Base-by-base conservation (phyloP, 2,113 vertebrate genomes). In the Phycodurus eques region DNA sequence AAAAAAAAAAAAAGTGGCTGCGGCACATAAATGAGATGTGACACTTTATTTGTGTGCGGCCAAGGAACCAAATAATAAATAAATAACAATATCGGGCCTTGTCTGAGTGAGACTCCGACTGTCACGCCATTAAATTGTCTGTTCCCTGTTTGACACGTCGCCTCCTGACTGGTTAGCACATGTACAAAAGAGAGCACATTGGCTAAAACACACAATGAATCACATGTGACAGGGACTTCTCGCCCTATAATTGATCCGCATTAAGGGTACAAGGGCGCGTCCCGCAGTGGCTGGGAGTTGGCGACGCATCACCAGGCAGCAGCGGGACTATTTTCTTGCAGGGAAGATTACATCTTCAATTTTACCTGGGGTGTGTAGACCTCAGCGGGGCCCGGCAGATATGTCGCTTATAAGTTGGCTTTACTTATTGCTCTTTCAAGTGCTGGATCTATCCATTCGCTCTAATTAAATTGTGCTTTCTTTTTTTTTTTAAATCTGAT, bases 201-300 rank as follows among this genome's bases (percentile, higher is more conserved):
- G 94, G 94, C 93, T 94, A 96, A 98, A 94, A 66, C 64, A 97
- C 96, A 95, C 95, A 94, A 95, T 94, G 95, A 96, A 97, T 98
- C 94, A 93, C 90, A 95, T 94, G 94, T 95, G 96, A 96, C 95
- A 90, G 88, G 80, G 92, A 93, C 95, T 95, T 95, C 94, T 96
- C 95, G 92, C 87, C 82, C 92, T 69, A 95, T 97, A 98, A 98
- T 98, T 98, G 96, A 98, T 97, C 94, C 83, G 92, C 92, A 94
- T 91, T 94, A 94, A 91, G 92, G 91, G 90, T 84, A 92, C 90
- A 87, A 89, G 85, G 87, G 78, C 68, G 64, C 81, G 79, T 80
- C 68, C 78, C 77, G 80, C 86, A 85, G 88, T 83, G 85, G 86
- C 59, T 9, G 77, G 79, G 88, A 82, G 84, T 76, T 12, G 31